Conservation (phyloP, 2,888 invertebrate species). For the Drosophila melanosoma region DNA sequence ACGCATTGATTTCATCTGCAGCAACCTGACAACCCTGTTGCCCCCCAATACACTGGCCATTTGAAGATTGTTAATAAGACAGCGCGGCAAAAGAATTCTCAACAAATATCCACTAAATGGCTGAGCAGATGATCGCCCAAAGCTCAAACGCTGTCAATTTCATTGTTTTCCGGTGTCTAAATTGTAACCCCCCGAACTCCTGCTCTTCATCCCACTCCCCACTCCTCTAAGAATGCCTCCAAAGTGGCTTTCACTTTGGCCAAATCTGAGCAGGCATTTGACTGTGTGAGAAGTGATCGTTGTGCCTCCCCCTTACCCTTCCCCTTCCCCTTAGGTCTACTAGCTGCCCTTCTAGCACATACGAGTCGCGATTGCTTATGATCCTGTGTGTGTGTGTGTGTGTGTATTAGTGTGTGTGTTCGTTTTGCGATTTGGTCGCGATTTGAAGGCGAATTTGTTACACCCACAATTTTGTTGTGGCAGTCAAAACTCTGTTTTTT, state of each 20-base stretch:
- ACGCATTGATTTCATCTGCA: not conserved
- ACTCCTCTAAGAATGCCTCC: not conserved
- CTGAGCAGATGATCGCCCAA: slow-evolving; percentile 73
- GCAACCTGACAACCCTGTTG: slow-evolving; percentile 30
- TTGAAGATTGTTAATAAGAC: slow-evolving; percentile 60
- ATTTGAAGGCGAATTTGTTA: slow-evolving; percentile 72
- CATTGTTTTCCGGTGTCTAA: slow-evolving; percentile 85
- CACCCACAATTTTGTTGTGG: slow-evolving; percentile 83
- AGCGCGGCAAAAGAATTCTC: slow-evolving; percentile 57
- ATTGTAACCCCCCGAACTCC: slow-evolving; percentile 75
- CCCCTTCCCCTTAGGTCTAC: slow-evolving; percentile 20
- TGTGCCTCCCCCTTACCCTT: not conserved
- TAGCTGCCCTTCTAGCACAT: slow-evolving; percentile 48
- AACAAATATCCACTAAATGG: slow-evolving; percentile 69
- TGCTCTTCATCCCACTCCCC: not conserved
- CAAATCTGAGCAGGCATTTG: slow-evolving; percentile 48
- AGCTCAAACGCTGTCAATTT: slow-evolving; percentile 82
- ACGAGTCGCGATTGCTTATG: slow-evolving; percentile 41
- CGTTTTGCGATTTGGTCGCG: slow-evolving; percentile 61
- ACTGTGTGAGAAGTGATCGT: slow-evolving; percentile 49
- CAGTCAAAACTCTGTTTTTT: slow-evolving; percentile 39
- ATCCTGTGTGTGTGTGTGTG: slow-evolving; percentile 15
- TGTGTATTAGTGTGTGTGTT: slow-evolving; percentile 30
- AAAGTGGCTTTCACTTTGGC: slow-evolving; percentile 63
- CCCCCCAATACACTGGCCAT: slow-evolving; percentile 7